These are phyloP conservation scores for Apodemus sylvaticus DNA, from an alignment of 2,113 vertebrate genomes.

Conservation along the genomic window DNA sequence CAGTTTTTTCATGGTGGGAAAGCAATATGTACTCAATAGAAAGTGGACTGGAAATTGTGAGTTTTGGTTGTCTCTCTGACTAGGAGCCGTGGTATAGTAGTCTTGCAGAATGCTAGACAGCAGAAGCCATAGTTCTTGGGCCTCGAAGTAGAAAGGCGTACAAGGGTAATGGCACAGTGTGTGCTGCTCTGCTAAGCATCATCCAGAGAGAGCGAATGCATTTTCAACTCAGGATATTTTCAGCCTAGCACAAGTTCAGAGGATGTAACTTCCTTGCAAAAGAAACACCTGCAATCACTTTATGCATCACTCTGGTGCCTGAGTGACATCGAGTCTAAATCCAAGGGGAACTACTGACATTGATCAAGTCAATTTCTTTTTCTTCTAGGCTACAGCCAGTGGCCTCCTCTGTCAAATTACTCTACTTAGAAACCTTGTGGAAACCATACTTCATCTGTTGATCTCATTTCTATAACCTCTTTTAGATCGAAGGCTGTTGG, in stretches of 20 bases:
- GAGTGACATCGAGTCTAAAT: background rate
- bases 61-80: background rate
- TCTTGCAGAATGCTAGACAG: background rate
- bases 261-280: background rate
- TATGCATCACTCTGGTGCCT: background rate
- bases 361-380: background rate
- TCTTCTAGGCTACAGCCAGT: background rate
- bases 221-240: background rate
- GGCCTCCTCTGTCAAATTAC: background rate
- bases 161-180: too few species aligned
- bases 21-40: too few species aligned
- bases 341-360: background rate
- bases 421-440: background rate
- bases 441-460: background rate
- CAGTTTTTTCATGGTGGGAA: too few species aligned
- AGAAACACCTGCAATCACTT: background rate
- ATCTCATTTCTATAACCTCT: background rate
- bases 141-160: too few species aligned
- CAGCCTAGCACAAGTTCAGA: background rate
- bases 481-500: background rate
- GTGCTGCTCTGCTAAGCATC: too few species aligned
- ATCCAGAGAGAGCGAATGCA: background rate
- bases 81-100: too few species aligned
- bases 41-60: background rate
- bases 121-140: fast-evolving